Conservation (phyloP, 2,113 vertebrate genomes). For the Psettodes erumei region DNA sequence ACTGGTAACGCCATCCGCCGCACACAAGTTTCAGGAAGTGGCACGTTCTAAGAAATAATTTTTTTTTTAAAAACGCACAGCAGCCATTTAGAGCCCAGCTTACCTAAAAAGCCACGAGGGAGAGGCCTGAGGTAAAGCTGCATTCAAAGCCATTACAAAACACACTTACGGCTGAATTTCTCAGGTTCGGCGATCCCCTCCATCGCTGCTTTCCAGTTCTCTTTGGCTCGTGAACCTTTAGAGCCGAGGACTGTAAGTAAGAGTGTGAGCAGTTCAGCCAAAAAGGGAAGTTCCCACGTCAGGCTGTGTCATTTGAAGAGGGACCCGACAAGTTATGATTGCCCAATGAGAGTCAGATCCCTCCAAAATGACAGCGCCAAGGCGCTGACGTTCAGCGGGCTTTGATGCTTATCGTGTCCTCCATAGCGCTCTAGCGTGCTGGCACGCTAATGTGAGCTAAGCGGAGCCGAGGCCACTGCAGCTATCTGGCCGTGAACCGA, state of each 20-base stretch:
- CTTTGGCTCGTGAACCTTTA: background rate
- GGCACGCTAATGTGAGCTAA: background rate
- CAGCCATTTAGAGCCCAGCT: background rate
- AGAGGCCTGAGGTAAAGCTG: constrained; percentile 4
- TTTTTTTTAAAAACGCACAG: background rate
- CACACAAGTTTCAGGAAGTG: constrained; percentile 1
- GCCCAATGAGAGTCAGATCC: no score
- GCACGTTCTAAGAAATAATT: background rate
- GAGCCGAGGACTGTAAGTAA: no score
- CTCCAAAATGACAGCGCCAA: background rate
- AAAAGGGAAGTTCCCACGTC: background rate
- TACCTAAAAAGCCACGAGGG: constrained; percentile 4
- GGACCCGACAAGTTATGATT: no score
- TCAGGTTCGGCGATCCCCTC: background rate
- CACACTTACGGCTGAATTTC: background rate
- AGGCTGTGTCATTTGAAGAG: background rate
- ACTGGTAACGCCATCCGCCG: constrained; percentile 26
- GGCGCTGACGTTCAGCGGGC: background rate
- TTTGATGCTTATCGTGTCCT: no score
- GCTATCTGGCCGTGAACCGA: background rate
- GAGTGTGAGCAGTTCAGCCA: background rate
- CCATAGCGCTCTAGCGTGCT: background rate
- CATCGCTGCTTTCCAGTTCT: no score
- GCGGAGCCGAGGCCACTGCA: no score
- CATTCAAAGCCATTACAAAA: background rate